phyloP scores from a whole-genome alignment of 2,113 vertebrate species.

The Telmatochromis bifrenatus region DNA sequence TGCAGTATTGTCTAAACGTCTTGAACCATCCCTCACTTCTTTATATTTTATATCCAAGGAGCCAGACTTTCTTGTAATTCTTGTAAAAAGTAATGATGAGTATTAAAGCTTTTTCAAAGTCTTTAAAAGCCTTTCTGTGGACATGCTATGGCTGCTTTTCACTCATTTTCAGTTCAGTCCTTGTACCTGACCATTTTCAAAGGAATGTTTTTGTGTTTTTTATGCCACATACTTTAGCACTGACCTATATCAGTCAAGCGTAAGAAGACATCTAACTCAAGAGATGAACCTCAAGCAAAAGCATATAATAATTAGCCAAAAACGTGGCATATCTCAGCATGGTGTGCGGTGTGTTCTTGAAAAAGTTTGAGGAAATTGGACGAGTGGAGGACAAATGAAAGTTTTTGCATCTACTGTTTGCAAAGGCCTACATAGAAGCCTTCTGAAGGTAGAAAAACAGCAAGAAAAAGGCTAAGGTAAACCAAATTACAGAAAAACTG shows the following conservation, averaged over 20 bases:
- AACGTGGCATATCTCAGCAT: background rate
- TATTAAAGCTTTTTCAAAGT: background rate
- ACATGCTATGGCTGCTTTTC: background rate
- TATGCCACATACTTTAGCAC: background rate
- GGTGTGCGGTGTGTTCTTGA: background rate
- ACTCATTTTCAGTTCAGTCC: background rate
- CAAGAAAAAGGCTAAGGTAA: background rate
- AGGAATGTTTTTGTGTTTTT: background rate
- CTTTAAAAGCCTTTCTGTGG: background rate
- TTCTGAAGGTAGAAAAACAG: background rate
- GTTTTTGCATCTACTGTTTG: background rate
- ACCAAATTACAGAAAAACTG: background rate
- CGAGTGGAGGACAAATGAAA: background rate
- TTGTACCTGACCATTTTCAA: background rate
- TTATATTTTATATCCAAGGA: background rate
- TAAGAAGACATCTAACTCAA: background rate
- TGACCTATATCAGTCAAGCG: background rate
- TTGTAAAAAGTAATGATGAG: background rate
- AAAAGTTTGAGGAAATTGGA: background rate
- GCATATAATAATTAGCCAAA: background rate
- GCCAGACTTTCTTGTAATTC: background rate
- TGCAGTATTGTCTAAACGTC: background rate
- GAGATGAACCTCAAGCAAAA: background rate
- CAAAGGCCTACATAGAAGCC: background rate
- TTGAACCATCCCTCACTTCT: background rate